Base-by-base conservation (phyloP, 2,113 vertebrate genomes). In the Myotis davidii region DNA sequence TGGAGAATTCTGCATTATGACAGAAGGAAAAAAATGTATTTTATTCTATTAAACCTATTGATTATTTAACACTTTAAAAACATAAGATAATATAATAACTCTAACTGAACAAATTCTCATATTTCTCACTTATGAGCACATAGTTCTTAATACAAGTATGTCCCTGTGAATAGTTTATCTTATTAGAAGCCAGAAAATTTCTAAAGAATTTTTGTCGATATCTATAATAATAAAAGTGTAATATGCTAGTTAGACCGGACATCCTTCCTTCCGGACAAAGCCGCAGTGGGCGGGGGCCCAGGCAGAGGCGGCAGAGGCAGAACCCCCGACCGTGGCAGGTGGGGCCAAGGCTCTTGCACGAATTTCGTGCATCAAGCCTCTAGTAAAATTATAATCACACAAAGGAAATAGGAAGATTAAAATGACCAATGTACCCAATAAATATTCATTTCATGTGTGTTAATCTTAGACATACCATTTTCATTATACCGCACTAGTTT, bases 1-100 rank as follows among this genome's bases (percentile, higher is more conserved):
- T 98, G 99, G 98, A 96, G 99, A 99, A 97, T 98, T 99, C 99
- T 99, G 97, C 21, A 97, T 94, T 69, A 97, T 96, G 95, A 93
- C 98, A 98, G 96, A 97, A 98, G 73, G 65, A 94, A 96, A 94
- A 54, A 59, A 96, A n/a, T 88, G 20, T 48, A 94, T 54, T 94
- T 82, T 82, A 92, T 88, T 95, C 13, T 8, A 95, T 29, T 81
- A 87, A 84, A 48, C 37, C 20, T 48, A 83, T 1, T 42, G 65
- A 88, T 77, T 83, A 84, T 23, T 85, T 74, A 85, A 94, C 23
- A 72, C 23, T 89, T 72, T 25, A 74, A 92, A 81, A 85, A 74
- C 5, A 61, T 6, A 84, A 76, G 39, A 87, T n/a, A 73, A 48
- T 48, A 13, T 29, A 94, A 37, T 3, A 56, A 52, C 65, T 77